Evolutionary conservation across 1,140 invertebrate genomes (phyloP).

Genomic region (Bombus affinis): DNA sequence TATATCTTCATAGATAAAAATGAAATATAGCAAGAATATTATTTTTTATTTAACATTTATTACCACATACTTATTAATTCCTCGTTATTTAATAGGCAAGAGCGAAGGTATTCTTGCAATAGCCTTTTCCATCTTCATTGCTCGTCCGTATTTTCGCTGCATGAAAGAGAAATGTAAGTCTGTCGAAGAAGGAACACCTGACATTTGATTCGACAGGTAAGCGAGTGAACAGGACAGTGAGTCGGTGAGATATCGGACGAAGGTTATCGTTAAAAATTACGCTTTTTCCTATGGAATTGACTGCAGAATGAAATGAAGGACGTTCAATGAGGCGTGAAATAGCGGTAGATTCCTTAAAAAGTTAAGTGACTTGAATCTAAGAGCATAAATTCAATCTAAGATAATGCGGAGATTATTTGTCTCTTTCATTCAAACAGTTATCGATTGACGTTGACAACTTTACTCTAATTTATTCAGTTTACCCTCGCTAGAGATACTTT

Average conservation of each 20-base stretch:
- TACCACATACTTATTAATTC: too few relatives aligned
- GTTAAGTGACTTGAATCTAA: not conserved
- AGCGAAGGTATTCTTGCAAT: not conserved
- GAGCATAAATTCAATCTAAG: not conserved
- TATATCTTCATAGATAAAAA: too few relatives aligned
- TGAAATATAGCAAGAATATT: too few relatives aligned
- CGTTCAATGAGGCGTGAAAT: slow-evolving; percentile 42
- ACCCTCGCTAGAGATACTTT: too few relatives aligned
- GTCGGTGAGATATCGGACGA: slow-evolving; percentile 3
- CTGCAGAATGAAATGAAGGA: slow-evolving; percentile 52
- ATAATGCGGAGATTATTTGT: not conserved
- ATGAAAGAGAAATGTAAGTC: slow-evolving; percentile 3
- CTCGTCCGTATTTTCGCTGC: not conserved
- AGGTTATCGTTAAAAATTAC: slow-evolving; percentile 39
- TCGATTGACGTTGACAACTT: too few relatives aligned
- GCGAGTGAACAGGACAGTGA: slow-evolving; percentile 11
- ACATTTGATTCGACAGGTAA: slow-evolving; percentile 34
- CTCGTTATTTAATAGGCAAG: not conserved
- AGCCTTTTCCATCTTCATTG: not conserved
- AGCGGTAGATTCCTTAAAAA: not conserved
- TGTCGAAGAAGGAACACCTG: slow-evolving; percentile 22
- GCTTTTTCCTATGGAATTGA: slow-evolving; percentile 43
- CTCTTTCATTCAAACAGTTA: not conserved
- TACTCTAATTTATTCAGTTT: too few relatives aligned
- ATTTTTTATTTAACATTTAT: too few relatives aligned